A percentile compares a stretch with the other conserved stretches of the same genome.
phyloP scores from a whole-genome alignment of 2,888 invertebrate species.

The Parnassius smintheus region DNA sequence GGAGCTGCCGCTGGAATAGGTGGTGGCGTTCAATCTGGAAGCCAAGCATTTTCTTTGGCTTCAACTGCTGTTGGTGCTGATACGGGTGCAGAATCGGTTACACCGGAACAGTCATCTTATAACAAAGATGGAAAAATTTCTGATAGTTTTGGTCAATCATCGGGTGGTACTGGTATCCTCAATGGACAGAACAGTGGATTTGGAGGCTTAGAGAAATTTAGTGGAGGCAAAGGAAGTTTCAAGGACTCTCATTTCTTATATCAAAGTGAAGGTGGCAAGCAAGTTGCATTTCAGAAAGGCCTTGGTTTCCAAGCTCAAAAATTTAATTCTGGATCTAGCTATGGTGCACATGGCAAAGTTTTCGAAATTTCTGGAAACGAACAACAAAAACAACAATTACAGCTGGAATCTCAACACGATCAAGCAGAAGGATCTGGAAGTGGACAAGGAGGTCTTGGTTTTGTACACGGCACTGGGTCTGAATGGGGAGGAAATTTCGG shows the following conservation, averaged over 20 bases:
- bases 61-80: conserved; percentile 35
- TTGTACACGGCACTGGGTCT: conserved; percentile 1
- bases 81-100: neutral
- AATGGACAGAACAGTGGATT: conserved; percentile 23
- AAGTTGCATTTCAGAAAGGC: conserved; percentile 27
- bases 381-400: conserved; percentile 15
- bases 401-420: neutral
- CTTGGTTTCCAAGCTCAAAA: conserved; percentile 15
- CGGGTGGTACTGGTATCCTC: conserved; percentile 17
- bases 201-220: conserved; percentile 26
- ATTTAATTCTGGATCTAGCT: conserved; percentile 14
- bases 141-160: conserved; percentile 24
- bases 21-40: conserved; percentile 37
- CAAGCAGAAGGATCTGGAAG: neutral
- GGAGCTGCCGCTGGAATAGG: conserved; percentile 50
- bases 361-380: conserved; percentile 18
- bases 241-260: conserved; percentile 43
- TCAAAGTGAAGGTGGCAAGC: conserved; percentile 35
- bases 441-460: neutral
- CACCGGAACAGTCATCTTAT: conserved; percentile 8
- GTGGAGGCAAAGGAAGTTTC: conserved; percentile 32
- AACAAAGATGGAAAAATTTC: conserved; percentile 14
- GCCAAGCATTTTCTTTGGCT: conserved; percentile 51
- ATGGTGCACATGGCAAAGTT: conserved; percentile 3
- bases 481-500: neutral